These are phyloP conservation scores for Phocoena phocoena DNA, from an alignment of 2,113 vertebrate genomes.

Conservation along the genomic window DNA sequence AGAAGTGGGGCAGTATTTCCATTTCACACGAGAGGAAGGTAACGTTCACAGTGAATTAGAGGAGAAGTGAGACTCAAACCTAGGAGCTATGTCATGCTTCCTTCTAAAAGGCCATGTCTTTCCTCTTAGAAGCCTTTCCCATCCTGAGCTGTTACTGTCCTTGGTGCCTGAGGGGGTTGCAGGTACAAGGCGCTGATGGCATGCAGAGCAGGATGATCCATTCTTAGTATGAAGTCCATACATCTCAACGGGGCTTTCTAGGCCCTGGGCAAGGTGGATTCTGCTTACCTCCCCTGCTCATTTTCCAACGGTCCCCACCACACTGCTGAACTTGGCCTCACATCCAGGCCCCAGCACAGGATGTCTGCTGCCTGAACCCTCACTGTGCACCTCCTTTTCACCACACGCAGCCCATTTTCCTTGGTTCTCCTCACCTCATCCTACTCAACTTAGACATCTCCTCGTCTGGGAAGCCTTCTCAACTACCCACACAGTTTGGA, in stretches of 20 bases:
- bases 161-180: not conserved
- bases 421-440: not conserved
- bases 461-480: not conserved
- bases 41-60: not conserved
- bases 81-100: no score
- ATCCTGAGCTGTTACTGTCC: not conserved
- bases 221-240: not conserved
- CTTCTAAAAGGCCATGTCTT: not conserved
- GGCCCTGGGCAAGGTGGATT: not conserved
- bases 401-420: no score
- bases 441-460: not conserved
- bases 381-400: not conserved
- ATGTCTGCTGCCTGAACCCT: not conserved
- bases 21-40: not conserved
- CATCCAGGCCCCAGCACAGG: not conserved
- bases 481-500: not conserved
- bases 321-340: not conserved
- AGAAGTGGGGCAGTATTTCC: not conserved
- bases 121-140: not conserved
- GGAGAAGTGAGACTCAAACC: not conserved
- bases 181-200: accelerated
- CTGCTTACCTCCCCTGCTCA: not conserved
- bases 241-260: not conserved
- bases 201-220: not conserved
- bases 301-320: not conserved